Conservation (phyloP, 2,888 invertebrate species). For the Mesorhabditis belari region DNA sequence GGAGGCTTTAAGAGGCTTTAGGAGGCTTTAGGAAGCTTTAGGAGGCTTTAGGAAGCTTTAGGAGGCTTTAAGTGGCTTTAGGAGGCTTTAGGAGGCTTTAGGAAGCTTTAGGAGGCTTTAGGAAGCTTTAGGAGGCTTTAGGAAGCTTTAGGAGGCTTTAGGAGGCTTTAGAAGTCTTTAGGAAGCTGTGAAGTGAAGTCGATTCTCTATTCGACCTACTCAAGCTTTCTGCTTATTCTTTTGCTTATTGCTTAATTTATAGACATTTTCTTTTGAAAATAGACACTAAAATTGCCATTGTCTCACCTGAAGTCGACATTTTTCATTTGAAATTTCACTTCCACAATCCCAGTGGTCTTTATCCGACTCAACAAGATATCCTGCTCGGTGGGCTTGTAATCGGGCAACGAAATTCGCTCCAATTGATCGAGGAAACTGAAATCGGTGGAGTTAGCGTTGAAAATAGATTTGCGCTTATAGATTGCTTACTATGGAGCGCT, state of each 20-base stretch:
- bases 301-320: slow-evolving; percentile 50
- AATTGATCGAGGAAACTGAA: slow-evolving; percentile 46
- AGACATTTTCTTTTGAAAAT: background rate
- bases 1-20: no score
- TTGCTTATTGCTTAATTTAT: background rate
- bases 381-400: slow-evolving; percentile 49
- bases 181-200: no score
- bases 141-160: no score
- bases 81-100: no score
- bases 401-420: slow-evolving; percentile 37
- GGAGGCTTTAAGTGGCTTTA: no score
- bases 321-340: slow-evolving; percentile 52
- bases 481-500: slow-evolving; percentile 43
- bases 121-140: no score
- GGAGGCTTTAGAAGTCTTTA: no score
- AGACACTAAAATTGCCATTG: background rate
- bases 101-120: no score
- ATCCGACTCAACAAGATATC: slow-evolving; percentile 51
- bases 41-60: no score
- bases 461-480: background rate
- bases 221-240: background rate
- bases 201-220: no score
- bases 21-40: no score
- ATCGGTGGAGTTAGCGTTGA: slow-evolving; percentile 3
- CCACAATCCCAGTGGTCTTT: slow-evolving; percentile 53